A percentile compares a stretch with the other conserved stretches of the same genome.
These are phyloP conservation scores for Megamerina dolium DNA, from an alignment of 2,888 invertebrate species.

Conservation along the genomic window DNA sequence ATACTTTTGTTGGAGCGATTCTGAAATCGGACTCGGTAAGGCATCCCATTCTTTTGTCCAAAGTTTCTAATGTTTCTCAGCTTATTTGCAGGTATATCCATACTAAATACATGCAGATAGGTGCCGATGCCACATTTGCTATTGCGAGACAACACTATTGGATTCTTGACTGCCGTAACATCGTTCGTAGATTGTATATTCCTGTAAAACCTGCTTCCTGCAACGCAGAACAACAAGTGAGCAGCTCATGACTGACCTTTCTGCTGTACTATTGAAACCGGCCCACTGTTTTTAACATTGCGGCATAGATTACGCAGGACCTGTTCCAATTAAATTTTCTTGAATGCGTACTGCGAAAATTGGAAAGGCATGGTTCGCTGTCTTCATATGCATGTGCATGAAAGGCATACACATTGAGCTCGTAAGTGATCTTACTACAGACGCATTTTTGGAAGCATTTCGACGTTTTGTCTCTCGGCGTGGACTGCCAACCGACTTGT, in stretches of 20 bases:
- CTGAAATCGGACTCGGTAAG: background rate
- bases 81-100: slow-evolving; percentile 1
- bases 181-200: background rate
- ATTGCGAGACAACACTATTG: background rate
- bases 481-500: no score
- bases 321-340: no score
- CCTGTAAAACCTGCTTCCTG: no score
- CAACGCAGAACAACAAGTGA: background rate
- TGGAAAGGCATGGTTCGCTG: slow-evolving; percentile 1
- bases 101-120: background rate
- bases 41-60: background rate
- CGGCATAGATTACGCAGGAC: background rate
- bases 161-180: no score
- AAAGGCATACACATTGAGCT: background rate
- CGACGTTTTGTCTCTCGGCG: slow-evolving; percentile 12
- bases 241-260: background rate
- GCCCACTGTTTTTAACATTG: background rate
- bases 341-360: no score
- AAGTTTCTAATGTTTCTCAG: background rate
- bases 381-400: background rate
- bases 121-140: slow-evolving; percentile 8
- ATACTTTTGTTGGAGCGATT: no score
- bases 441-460: slow-evolving; percentile 9
- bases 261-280: background rate
- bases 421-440: slow-evolving; percentile 14